A percentile compares a stretch with the other conserved stretches of the same genome.
Evolutionary conservation across 2,113 vertebrate species (phyloP).

Genomic region (Catagonus wagneri): DNA sequence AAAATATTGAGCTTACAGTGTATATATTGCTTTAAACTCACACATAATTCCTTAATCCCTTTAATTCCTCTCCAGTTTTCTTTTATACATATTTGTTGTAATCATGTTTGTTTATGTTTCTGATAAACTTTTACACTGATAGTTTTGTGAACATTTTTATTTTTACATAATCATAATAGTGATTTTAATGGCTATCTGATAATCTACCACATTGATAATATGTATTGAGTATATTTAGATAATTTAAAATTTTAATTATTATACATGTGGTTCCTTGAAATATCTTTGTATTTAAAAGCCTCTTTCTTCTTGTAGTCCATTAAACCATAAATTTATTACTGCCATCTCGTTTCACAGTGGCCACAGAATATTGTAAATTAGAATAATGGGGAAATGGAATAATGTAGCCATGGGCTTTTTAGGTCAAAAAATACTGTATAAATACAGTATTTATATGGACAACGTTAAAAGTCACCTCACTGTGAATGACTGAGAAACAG

Average conservation of each 20-base stretch:
- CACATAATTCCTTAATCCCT: background rate
- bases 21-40: conserved; percentile 1
- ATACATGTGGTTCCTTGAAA: background rate
- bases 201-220: background rate
- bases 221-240: conserved; percentile 30
- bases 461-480: background rate
- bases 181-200: conserved; percentile 31
- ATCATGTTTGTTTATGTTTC: background rate
- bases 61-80: background rate
- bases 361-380: background rate
- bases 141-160: background rate
- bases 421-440: background rate
- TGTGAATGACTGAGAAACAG: background rate
- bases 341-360: background rate
- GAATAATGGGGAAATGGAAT: background rate
- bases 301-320: background rate
- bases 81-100: background rate
- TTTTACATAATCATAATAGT: background rate
- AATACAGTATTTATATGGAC: background rate
- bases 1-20: background rate
- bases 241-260: conserved; percentile 51
- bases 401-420: background rate
- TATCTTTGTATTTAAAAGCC: conserved; percentile 39
- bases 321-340: conserved; percentile 25
- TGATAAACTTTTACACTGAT: background rate